Conservation (phyloP, 2,113 vertebrate species). For the Sciurus niger region DNA sequence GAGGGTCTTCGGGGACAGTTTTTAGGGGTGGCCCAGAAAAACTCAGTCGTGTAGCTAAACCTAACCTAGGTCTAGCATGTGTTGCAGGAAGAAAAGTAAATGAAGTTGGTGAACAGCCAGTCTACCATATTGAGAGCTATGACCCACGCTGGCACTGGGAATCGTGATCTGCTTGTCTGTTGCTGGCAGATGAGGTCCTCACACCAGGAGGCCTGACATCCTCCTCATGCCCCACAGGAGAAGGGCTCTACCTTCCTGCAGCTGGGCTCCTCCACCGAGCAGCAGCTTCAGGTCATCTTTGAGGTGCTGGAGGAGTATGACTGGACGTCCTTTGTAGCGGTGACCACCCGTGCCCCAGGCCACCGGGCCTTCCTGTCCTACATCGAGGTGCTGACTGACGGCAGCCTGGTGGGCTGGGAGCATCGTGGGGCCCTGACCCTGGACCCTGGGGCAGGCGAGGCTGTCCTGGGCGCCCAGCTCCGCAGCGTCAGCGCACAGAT, state of each 20-base stretch:
- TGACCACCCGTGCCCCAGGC: constrained; percentile 95
- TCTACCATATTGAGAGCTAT: background rate
- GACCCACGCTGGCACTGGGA: background rate
- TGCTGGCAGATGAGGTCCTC: background rate
- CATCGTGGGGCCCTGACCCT: constrained; percentile 96
- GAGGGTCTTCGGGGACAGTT: background rate
- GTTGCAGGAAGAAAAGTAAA: background rate
- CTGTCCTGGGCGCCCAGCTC: constrained; percentile 92
- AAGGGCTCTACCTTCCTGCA: constrained; percentile 97
- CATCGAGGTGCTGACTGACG: constrained; percentile 96
- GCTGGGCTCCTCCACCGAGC: constrained; percentile 95
- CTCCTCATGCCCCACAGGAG: constrained; percentile 88
- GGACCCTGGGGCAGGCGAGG: constrained; percentile 91
- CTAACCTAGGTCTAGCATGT: background rate
- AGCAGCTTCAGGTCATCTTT: constrained; percentile 96
- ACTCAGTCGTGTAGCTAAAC: background rate
- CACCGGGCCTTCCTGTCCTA: constrained; percentile 95
- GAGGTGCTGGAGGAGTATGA: constrained; percentile 98
- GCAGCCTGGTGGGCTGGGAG: constrained; percentile 98
- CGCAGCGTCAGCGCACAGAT: constrained; percentile 96
- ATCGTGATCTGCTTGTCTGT: too few species aligned
- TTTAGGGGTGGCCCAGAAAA: background rate
- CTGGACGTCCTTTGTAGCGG: constrained; percentile 96
- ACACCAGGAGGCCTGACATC: background rate
- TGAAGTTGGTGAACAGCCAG: background rate